A percentile compares a stretch with the other conserved stretches of the same genome.
Conservation (phyloP, 2,888 invertebrate genomes). For the Heliconius ethilla region DNA sequence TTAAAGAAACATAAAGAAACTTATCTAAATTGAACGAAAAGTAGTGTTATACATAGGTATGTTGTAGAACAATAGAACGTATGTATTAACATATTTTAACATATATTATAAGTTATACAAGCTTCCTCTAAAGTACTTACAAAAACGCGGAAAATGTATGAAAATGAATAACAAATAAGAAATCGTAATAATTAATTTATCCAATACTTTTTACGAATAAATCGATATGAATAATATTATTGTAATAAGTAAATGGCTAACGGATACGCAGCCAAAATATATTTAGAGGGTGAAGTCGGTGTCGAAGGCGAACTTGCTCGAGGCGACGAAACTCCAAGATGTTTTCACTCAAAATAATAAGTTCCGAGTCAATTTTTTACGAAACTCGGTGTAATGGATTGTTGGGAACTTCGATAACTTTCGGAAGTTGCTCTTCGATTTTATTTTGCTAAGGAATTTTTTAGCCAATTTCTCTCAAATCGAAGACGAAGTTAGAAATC, state of each 20-base stretch:
- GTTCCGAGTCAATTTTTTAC: slow-evolving; percentile 78
- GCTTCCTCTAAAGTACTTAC: too few relatives aligned
- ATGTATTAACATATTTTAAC: too few relatives aligned
- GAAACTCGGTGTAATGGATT: slow-evolving; percentile 81
- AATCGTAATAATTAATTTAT: not conserved
- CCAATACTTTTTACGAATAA: not conserved
- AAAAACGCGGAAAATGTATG: too few relatives aligned
- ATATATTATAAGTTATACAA: too few relatives aligned
- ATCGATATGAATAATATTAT: slow-evolving; percentile 18
- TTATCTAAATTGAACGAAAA: not conserved
- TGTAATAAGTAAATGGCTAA: slow-evolving; percentile 38
- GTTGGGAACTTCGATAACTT: slow-evolving; percentile 81
- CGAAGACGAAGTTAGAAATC: slow-evolving; percentile 68
- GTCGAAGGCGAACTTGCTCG: slow-evolving; percentile 60
- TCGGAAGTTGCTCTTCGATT: slow-evolving; percentile 80
- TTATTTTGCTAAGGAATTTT: slow-evolving; percentile 79
- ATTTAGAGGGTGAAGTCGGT: slow-evolving; percentile 44
- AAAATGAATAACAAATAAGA: not conserved
- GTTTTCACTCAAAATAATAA: slow-evolving; percentile 81
- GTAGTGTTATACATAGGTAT: not conserved
- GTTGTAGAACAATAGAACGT: too few relatives aligned
- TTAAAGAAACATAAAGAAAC: not conserved
- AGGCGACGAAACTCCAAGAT: slow-evolving; percentile 72
- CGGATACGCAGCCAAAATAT: slow-evolving; percentile 39
- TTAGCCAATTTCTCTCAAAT: slow-evolving; percentile 78